Base-by-base conservation (phyloP, 2,888 invertebrate species). In the Bombylius major region DNA sequence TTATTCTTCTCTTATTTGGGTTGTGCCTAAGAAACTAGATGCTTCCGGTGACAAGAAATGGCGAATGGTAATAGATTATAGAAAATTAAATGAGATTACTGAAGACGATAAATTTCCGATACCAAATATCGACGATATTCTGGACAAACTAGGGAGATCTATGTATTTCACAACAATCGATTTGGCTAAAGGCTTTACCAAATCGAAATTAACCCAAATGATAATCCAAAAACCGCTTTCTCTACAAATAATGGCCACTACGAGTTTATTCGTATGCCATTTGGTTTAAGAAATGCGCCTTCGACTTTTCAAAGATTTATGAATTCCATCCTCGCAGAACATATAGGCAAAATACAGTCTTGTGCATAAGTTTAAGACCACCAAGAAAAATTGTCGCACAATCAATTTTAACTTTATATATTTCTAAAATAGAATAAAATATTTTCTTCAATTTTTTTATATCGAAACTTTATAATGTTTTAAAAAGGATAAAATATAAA, bases 131-230 rank as follows among this genome's bases (percentile, higher is more conserved):
- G 47, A 53, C 34, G 51, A 65, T 8, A 65, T 66, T 12, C 47
- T 66, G 12, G 64, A 63, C n/a, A 62, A 64, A 55, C 44, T 67
- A 31, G 65, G 64, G 7, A 57, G 60, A 14, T 51, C 62, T 4
- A 58, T 59, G 50, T 67, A 66, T 57, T 65, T 63, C 59, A 47
- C 60, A 4, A 63, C 60, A 8, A 36, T 63, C 2, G 66, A 66
- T 53, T 47, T 66, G 3, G 63, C 64, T 1, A 63, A 62, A 1
- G 65, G 66, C 0, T 66, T 65, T 62, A 66, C 32, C 65, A 66
- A 53, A 65, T 67, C 5, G 56, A 54, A 8, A 62, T 65, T 58
- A 32, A 56, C 2, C 9, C 51, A 33, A 11, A 23, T 11, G 51
- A 52, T n/a, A 55, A 47, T 4, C 50, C 49, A 8, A 49, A 50